phyloP scores from a whole-genome alignment of 1,140 invertebrate genomes.

The Oncopodura yosiiana region DNA sequence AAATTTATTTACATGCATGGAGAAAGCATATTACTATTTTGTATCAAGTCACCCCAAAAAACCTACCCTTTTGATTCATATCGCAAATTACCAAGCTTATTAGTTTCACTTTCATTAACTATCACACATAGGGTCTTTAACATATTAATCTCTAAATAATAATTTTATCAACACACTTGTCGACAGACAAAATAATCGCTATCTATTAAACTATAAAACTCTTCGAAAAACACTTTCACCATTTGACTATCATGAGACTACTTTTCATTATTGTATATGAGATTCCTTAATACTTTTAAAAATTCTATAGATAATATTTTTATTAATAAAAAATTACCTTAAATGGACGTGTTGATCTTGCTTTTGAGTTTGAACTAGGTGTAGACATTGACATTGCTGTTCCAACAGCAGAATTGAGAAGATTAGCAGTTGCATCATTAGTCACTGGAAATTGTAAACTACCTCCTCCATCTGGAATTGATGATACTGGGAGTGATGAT shows the following conservation, averaged over 20 bases:
- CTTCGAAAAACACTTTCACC: no score
- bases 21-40: no score
- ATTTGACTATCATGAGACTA: no score
- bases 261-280: not conserved
- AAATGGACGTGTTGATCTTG: constrained; percentile 27
- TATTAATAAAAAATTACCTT: constrained; percentile 16
- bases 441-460: not conserved
- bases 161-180: no score
- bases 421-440: not conserved
- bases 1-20: not conserved
- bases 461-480: not conserved
- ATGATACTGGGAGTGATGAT: not conserved
- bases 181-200: no score
- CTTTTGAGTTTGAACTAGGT: constrained; percentile 2
- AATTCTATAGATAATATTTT: not conserved
- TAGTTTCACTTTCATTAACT: not conserved
- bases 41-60: no score
- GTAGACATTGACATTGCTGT: not conserved
- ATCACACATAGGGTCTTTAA: no score
- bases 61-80: no score
- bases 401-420: constrained; percentile 6
- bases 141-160: no score
- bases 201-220: no score
- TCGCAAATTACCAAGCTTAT: not conserved
- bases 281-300: not conserved